Base-by-base conservation (phyloP, 2,113 vertebrate genomes). In the Perca flavescens region DNA sequence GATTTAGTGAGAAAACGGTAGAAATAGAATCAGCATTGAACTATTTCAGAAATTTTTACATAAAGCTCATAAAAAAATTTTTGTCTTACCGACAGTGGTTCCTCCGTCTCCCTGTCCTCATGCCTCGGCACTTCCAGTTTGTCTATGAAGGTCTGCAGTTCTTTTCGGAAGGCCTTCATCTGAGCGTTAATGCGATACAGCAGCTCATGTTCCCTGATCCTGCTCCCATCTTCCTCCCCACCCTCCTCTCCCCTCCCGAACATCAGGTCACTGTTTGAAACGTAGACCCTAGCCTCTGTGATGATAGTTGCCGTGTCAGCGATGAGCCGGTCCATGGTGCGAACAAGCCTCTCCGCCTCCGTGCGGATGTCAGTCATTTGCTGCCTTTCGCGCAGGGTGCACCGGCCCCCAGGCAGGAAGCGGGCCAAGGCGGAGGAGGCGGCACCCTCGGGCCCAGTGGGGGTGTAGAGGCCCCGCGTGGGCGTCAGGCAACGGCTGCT, bases 121-220 rank as follows among this genome's bases (percentile, higher is more conserved):
- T 95, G 93, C 84, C 96, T 96, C 21, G 97, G 96, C 82, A 97
- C 96, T 81, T 99, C 97, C 2, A 99, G 95, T 56, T 95, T 94
- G 94, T 99, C 97, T 13, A 99, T 98, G 87, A 99, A 99, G 79
- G 95, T 94, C 92, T 99, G 97, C 84, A 99, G 96, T 90, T 99
- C 98, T 91, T 98, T 98, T 84, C 97, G 94, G 93, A 99, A 99
- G 54, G 97, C 96, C 93, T 99, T 99, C 98, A 99, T 99, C 95
- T 99, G 98, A 10, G 97, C 97, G 0, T 98, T 98, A 88, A 99
- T 99, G 77, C 97, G 96, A 91, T 98, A 97, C 22, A 99, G 96
- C 74, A 99, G 96, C 95, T 99, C 97, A 1, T 98, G 97, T 80
- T 99, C 98, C 0, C 97, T 96, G 93, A 97, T 97, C 60, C 97